These are phyloP conservation scores for Saguinus midas DNA, from an alignment of 2,113 vertebrate species.

Conservation along the genomic window DNA sequence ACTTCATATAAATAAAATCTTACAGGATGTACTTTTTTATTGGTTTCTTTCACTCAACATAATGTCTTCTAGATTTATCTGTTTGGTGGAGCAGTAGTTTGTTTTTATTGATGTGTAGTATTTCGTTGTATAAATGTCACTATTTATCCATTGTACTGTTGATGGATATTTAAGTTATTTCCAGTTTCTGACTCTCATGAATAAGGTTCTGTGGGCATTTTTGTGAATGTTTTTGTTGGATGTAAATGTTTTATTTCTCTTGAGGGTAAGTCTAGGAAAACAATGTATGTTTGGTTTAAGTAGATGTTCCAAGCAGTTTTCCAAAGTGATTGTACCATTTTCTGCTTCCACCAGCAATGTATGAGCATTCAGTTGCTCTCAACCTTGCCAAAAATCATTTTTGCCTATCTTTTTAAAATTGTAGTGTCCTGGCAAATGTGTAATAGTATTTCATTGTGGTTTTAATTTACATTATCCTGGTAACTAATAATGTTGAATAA, in stretches of 20 bases:
- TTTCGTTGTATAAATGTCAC: neutral
- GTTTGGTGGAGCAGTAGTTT: neutral
- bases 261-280: neutral
- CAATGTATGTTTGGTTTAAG: neutral
- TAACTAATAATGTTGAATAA: neutral
- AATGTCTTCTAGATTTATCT: neutral
- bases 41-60: neutral
- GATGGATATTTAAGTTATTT: conserved; percentile 30
- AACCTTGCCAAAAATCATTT: neutral
- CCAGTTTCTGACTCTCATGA: neutral
- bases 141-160: neutral
- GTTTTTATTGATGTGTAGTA: neutral
- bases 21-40: neutral
- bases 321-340: neutral
- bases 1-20: neutral
- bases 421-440: neutral
- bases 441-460: neutral
- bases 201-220: conserved; percentile 1
- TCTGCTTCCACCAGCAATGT: neutral
- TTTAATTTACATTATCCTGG: neutral
- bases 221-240: conserved; percentile 18
- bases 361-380: neutral
- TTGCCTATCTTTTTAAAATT: neutral
- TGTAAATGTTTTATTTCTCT: neutral
- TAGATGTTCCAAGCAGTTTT: conserved; percentile 1